These are phyloP conservation scores for Hycleus phaleratus DNA, from an alignment of 1,140 invertebrate species.

Conservation along the genomic window DNA sequence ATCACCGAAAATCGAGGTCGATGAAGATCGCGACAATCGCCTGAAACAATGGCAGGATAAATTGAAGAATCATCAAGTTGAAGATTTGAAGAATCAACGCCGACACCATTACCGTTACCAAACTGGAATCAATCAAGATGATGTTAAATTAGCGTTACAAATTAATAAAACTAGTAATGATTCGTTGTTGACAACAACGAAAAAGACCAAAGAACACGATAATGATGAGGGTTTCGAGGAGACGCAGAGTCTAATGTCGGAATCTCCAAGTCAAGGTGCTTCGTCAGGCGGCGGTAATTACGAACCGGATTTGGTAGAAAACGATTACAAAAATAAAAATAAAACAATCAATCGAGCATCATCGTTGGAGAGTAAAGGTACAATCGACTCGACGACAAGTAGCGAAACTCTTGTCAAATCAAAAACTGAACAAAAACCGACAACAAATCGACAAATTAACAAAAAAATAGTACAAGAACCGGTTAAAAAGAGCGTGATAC, in stretches of 20 bases:
- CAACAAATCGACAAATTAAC: slow-evolving; percentile 11
- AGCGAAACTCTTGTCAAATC: slow-evolving; percentile 6
- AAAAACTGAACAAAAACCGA: slow-evolving; percentile 1
- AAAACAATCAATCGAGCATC: slow-evolving; percentile 1
- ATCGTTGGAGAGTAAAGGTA: slow-evolving; percentile 10
- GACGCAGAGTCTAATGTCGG: slow-evolving; percentile 75
- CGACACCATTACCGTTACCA: slow-evolving; percentile 39
- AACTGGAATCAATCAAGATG: slow-evolving; percentile 56
- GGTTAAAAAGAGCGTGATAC: slow-evolving; percentile 23
- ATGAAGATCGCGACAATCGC: slow-evolving; percentile 48
- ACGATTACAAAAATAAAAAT: slow-evolving; percentile 13
- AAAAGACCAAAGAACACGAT: slow-evolving; percentile 33
- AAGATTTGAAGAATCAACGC: slow-evolving; percentile 10
- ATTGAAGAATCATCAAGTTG: slow-evolving; percentile 41
- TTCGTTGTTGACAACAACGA: slow-evolving; percentile 2
- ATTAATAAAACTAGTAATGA: slow-evolving; percentile 18
- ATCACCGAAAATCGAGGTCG: slow-evolving; percentile 3
- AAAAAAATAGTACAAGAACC: slow-evolving; percentile 13
- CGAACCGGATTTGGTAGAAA: slow-evolving; percentile 26
- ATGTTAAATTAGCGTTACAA: slow-evolving; percentile 53
- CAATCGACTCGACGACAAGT: slow-evolving; percentile 5
- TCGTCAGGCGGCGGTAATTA: slow-evolving; percentile 34
- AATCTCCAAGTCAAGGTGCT: slow-evolving; percentile 57
- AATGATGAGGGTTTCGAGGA: slow-evolving; percentile 88
- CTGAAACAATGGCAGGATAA: slow-evolving; percentile 58